Evolutionary conservation across 2,888 invertebrate genomes (phyloP).

Genomic region (Leucoma salicis): DNA sequence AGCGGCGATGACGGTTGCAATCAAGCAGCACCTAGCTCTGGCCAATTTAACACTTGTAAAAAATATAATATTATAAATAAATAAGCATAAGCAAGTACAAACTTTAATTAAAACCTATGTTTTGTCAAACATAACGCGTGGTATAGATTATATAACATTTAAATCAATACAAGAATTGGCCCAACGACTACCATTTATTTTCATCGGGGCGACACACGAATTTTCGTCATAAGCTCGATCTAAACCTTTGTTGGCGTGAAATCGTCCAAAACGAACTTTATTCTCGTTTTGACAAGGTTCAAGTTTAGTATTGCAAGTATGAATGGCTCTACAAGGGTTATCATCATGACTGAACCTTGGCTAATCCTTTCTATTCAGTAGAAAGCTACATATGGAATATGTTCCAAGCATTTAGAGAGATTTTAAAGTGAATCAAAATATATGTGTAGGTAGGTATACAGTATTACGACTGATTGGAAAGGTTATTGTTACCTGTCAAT

Average conservation of each 20-base stretch:
- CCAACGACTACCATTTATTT: constrained; percentile 41
- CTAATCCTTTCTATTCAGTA: constrained; percentile 45
- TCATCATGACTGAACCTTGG: constrained; percentile 48
- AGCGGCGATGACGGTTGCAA: too few relatives aligned
- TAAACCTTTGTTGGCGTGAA: constrained; percentile 32
- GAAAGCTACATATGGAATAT: constrained; percentile 38
- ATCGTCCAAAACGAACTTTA: constrained; percentile 24
- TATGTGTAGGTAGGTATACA: neutral
- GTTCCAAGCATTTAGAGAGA: constrained; percentile 6
- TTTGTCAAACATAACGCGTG: neutral
- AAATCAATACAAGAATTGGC: constrained; percentile 40
- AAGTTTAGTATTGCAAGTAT: constrained; percentile 15
- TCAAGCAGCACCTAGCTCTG: too few relatives aligned
- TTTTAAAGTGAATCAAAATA: neutral
- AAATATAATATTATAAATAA: too few relatives aligned
- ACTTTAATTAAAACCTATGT: neutral
- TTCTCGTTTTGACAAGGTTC: constrained; percentile 6
- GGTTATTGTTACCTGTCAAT: neutral
- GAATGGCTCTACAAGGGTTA: constrained; percentile 34
- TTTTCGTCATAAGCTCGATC: constrained; percentile 49
- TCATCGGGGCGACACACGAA: constrained; percentile 47
- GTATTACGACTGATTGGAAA: neutral
- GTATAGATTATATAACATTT: constrained; percentile 31
- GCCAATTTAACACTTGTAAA: too few relatives aligned
- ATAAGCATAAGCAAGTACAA: too few relatives aligned